Evolutionary conservation across 2,888 invertebrate species (phyloP).

Genomic region (Stenoptilia bipunctidactyla): DNA sequence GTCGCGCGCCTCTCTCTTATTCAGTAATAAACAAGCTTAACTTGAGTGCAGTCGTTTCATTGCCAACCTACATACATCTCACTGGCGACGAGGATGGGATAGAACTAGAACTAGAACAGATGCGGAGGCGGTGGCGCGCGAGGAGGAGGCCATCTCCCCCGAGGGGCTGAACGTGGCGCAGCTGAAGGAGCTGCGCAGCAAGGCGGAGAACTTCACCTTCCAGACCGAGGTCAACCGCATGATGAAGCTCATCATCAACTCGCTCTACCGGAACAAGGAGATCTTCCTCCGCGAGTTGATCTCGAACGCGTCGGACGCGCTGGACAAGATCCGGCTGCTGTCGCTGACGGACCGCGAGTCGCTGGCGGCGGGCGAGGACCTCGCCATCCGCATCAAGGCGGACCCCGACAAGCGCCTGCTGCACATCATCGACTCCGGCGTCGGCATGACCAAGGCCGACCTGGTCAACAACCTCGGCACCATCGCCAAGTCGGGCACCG

Average conservation of each 20-base stretch:
- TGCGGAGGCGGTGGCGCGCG: slow-evolving; percentile 89
- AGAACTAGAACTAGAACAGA: too few relatives aligned
- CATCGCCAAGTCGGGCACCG: slow-evolving; percentile 97
- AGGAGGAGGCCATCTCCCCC: slow-evolving; percentile 96
- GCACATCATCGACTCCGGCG: slow-evolving; percentile 96
- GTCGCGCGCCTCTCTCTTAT: too few relatives aligned
- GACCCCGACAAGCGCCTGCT: slow-evolving; percentile 93
- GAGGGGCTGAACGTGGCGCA: slow-evolving; percentile 96
- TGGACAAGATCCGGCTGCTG: slow-evolving; percentile 96
- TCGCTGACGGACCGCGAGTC: slow-evolving; percentile 89
- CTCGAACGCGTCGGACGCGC: slow-evolving; percentile 98
- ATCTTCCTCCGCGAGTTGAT: slow-evolving; percentile 98
- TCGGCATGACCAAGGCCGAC: slow-evolving; percentile 97
- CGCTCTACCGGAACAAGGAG: slow-evolving; percentile 98
- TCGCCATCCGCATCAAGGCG: slow-evolving; percentile 91
- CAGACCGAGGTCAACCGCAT: slow-evolving; percentile 99
- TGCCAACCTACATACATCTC: too few relatives aligned
- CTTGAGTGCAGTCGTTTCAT: too few relatives aligned
- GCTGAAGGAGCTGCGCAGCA: slow-evolving; percentile 90
- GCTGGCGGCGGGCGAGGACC: slow-evolving; percentile 83
- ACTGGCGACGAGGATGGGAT: too few relatives aligned
- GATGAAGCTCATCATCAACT: slow-evolving; percentile 99
- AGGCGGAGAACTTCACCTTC: slow-evolving; percentile 90
- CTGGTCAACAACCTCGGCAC: slow-evolving; percentile 97
- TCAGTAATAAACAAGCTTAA: too few relatives aligned